Conservation (phyloP, 2,888 invertebrate genomes). For the Opisthograptis luteolata region DNA sequence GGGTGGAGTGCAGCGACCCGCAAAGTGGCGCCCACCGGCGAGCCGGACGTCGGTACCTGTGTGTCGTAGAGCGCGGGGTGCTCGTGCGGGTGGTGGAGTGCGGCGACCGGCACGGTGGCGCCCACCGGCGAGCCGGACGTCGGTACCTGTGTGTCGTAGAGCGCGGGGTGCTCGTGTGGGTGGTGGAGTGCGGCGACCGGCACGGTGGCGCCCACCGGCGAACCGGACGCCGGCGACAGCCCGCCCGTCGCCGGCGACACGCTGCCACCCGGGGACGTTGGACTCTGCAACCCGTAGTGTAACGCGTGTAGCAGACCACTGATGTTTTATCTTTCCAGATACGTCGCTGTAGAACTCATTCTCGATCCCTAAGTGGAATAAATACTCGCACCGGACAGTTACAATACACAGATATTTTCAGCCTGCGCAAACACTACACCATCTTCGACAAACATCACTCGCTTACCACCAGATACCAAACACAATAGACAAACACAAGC, state of each 20-base stretch:
- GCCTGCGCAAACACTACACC: too few relatives aligned
- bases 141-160: conserved; percentile 72
- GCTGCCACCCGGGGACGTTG: conserved; percentile 72
- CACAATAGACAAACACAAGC: too few relatives aligned
- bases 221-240: conserved; percentile 75
- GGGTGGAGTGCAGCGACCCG: conserved; percentile 54
- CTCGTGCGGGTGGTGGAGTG: conserved; percentile 55
- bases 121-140: conserved; percentile 23
- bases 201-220: conserved; percentile 75
- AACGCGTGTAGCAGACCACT: too few relatives aligned
- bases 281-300: conserved; percentile 53
- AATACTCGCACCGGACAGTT: too few relatives aligned
- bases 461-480: too few relatives aligned
- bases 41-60: conserved; percentile 77
- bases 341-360: too few relatives aligned
- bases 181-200: conserved; percentile 56
- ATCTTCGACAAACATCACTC: too few relatives aligned
- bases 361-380: too few relatives aligned
- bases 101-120: conserved; percentile 63
- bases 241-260: conserved; percentile 76
- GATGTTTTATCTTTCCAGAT: too few relatives aligned
- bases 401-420: too few relatives aligned
- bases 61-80: conserved; percentile 62
- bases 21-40: conserved; percentile 75
- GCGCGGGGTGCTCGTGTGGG: conserved; percentile 48